A percentile compares a stretch with the other conserved stretches of the same genome.
These are phyloP conservation scores for Dromius quadrimaculatus DNA, from an alignment of 2,888 invertebrate genomes.

Conservation along the genomic window DNA sequence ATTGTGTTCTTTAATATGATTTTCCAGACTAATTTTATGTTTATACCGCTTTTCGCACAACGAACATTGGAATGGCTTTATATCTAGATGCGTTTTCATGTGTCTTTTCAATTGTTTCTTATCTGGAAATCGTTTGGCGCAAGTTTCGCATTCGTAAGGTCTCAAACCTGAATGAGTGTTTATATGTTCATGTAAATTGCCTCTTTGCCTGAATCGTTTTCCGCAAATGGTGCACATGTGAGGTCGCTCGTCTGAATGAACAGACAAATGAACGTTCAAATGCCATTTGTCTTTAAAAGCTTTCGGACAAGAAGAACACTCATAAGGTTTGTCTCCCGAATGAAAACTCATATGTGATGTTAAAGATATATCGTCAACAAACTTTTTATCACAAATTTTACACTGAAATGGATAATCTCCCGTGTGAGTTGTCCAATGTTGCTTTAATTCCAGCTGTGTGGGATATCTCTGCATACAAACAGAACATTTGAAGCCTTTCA, in stretches of 20 bases:
- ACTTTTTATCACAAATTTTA: conserved; percentile 22
- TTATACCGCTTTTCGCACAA: conserved; percentile 20
- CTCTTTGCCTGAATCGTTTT: conserved; percentile 3
- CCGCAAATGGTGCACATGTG: conserved; percentile 23
- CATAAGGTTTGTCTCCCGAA: conserved; percentile 6
- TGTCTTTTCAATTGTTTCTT: conserved; percentile 19
- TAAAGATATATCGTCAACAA: not conserved
- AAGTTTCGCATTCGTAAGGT: conserved; percentile 16
- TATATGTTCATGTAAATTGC: conserved; percentile 11
- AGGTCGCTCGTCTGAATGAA: conserved; percentile 9
- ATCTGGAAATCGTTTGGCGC: conserved; percentile 10
- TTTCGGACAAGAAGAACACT: conserved; percentile 17
- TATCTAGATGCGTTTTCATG: conserved; percentile 19
- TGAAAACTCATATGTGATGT: conserved; percentile 17
- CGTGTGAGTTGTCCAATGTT: not conserved
- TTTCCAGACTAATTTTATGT: conserved; percentile 16
- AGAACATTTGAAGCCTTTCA: conserved; percentile 14
- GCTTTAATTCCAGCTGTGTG: conserved; percentile 3
- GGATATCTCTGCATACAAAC: conserved; percentile 5
- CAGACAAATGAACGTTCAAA: not conserved
- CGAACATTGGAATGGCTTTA: conserved; percentile 9
- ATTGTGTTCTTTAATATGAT: conserved; percentile 23
- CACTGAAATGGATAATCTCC: conserved; percentile 23
- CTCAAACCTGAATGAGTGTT: conserved; percentile 14
- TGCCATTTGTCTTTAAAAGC: conserved; percentile 23